phyloP scores from a whole-genome alignment of 2,797 vertebrate genomes.

The Sparidentex hasta region DNA sequence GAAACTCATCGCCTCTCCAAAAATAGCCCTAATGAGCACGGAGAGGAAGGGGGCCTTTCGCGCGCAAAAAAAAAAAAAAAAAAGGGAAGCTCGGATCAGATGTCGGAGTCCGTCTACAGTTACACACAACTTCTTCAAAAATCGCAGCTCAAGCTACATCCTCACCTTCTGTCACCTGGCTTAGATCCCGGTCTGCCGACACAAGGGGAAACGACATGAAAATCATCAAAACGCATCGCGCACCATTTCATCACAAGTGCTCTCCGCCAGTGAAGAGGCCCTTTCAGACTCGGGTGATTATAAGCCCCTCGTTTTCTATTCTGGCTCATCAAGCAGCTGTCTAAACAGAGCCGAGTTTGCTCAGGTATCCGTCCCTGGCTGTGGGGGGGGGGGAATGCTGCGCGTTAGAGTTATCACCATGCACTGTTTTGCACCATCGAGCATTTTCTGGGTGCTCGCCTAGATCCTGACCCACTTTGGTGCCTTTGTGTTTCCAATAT shows the following conservation, averaged over 20 bases:
- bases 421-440: slow-evolving; percentile 72
- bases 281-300: slow-evolving; percentile 68
- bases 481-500: slow-evolving; percentile 74
- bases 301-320: slow-evolving; percentile 76
- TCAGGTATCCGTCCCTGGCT: slow-evolving; percentile 74
- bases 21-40: slow-evolving; percentile 71
- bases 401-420: slow-evolving; percentile 66
- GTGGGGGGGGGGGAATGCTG: slow-evolving; percentile 43
- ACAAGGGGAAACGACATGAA: slow-evolving; percentile 48
- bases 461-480: slow-evolving; percentile 76
- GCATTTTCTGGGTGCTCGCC: slow-evolving; percentile 61
- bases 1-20: slow-evolving; percentile 61
- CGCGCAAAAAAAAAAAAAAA: no score
- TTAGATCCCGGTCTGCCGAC: slow-evolving; percentile 58
- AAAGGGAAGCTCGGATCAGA: slow-evolving; percentile 54
- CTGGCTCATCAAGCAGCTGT: slow-evolving; percentile 81
- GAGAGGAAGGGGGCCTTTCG: slow-evolving; percentile 25
- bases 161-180: slow-evolving; percentile 65
- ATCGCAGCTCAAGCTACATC: slow-evolving; percentile 56
- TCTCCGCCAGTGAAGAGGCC: slow-evolving; percentile 54
- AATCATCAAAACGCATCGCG: slow-evolving; percentile 67
- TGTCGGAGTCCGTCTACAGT: slow-evolving; percentile 40
- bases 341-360: slow-evolving; percentile 80
- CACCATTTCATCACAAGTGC: slow-evolving; percentile 64
- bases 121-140: slow-evolving; percentile 45